A percentile compares a stretch with the other conserved stretches of the same genome.
phyloP scores from a whole-genome alignment of 2,888 invertebrate species.

The Morpho achilles region DNA sequence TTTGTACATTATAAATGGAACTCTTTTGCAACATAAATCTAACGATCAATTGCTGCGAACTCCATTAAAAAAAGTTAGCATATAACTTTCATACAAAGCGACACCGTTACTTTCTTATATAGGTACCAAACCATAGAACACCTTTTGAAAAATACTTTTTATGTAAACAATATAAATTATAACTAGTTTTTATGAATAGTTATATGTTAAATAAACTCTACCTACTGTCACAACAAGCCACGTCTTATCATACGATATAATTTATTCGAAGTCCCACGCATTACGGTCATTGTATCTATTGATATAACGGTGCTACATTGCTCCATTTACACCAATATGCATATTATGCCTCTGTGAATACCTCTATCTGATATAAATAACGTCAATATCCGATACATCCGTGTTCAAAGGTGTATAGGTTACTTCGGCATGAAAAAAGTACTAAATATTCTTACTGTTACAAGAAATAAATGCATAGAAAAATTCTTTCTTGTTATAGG shows the following conservation, averaged over 20 bases:
- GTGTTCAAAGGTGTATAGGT: slow-evolving; percentile 20
- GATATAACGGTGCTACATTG: not conserved
- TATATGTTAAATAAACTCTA: no score
- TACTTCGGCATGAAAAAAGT: slow-evolving; percentile 18
- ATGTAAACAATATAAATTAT: no score
- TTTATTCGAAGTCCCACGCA: not conserved
- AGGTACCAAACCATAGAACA: no score
- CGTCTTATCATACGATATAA: not conserved
- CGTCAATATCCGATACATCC: slow-evolving; percentile 10
- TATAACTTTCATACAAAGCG: no score
- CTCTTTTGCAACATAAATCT: no score
- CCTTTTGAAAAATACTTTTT: no score
- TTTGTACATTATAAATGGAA: no score
- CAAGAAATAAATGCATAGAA: slow-evolving; percentile 70
- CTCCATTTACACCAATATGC: slow-evolving; percentile 2
- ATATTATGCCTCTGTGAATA: slow-evolving; percentile 1
- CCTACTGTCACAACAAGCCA: no score
- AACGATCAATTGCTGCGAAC: no score
- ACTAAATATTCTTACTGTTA: slow-evolving; percentile 54
- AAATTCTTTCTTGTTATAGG: slow-evolving; percentile 76
- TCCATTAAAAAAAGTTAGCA: no score
- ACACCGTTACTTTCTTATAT: no score
- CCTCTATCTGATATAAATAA: not conserved
- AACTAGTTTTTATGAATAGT: no score
- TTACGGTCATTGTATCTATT: slow-evolving; percentile 1